These are phyloP conservation scores for Mus minutoides DNA, from an alignment of 2,797 vertebrate genomes.

Conservation along the genomic window DNA sequence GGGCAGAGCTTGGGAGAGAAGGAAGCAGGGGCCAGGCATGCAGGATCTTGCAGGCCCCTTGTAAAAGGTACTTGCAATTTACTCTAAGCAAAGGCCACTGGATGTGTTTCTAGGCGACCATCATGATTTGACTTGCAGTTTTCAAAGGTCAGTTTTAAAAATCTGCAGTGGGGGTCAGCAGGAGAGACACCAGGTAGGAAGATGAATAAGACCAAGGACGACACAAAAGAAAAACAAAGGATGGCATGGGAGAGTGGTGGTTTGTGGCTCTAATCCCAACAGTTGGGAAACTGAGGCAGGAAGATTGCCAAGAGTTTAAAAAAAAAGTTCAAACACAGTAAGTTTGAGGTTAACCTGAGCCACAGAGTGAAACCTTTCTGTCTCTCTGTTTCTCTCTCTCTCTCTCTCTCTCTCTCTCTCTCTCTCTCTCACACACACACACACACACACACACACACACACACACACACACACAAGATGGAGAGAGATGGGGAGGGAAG, in stretches of 20 bases:
- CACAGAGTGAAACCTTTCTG: background rate
- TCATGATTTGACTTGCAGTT: constrained; percentile 50
- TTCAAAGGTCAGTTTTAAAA: background rate
- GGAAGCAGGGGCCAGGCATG: background rate
- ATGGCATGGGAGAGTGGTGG: rapidly evolving
- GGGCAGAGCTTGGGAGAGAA: background rate
- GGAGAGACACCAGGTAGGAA: background rate
- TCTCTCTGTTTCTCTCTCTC: background rate
- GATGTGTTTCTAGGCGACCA: constrained; percentile 7
- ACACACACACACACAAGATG: background rate
- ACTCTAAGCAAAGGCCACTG: constrained; percentile 22
- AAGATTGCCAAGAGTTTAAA: background rate
- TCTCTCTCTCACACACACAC: background rate
- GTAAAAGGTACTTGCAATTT: background rate
- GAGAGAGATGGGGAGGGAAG: background rate
- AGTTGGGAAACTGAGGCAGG: no score
- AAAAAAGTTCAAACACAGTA: background rate
- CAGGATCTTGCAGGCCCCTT: background rate
- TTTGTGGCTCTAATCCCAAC: background rate
- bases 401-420: background rate
- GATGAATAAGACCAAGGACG: background rate
- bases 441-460: background rate
- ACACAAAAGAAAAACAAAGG: background rate
- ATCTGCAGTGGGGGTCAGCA: background rate
- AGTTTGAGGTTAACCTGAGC: background rate